Evolutionary conservation across 2,888 invertebrate genomes (phyloP).

Genomic region (Hydroisotoma schaefferi): DNA sequence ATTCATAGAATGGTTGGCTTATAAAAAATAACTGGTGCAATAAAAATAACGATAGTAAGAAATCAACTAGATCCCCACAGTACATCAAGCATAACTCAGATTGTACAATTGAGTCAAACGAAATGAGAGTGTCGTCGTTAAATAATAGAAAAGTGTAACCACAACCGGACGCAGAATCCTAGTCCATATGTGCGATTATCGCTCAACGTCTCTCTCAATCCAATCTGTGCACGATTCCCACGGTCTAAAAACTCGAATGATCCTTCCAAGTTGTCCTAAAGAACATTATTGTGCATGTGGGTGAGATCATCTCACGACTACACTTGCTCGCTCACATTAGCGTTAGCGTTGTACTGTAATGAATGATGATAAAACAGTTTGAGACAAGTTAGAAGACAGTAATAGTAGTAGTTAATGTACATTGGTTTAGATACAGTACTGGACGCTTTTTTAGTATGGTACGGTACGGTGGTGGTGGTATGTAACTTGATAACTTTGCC

Average conservation of each 20-base stretch:
- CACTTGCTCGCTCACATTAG: too few relatives aligned
- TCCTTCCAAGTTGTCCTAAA: background rate
- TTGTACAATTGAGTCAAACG: background rate
- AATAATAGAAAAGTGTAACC: constrained; percentile 28
- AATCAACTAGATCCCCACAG: background rate
- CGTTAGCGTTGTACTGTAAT: too few relatives aligned
- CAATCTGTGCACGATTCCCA: constrained; percentile 45
- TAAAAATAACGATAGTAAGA: background rate
- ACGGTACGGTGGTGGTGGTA: too few relatives aligned
- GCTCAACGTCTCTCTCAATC: constrained; percentile 5
- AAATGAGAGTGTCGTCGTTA: constrained; percentile 9
- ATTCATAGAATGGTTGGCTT: too few relatives aligned
- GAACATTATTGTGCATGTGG: constrained; percentile 1
- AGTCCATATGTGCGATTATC: constrained; percentile 27
- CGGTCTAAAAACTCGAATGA: constrained; percentile 25
- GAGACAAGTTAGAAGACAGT: too few relatives aligned
- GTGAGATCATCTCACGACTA: background rate
- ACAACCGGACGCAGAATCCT: constrained; percentile 41
- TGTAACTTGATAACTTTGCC: too few relatives aligned
- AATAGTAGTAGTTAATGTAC: too few relatives aligned
- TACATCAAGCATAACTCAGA: too few relatives aligned
- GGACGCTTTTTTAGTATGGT: too few relatives aligned
- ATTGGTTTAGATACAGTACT: too few relatives aligned
- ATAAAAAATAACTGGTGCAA: background rate
- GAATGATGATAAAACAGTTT: too few relatives aligned